phyloP scores from a whole-genome alignment of 2,888 invertebrate species.

The Prionchulus punctatus region DNA sequence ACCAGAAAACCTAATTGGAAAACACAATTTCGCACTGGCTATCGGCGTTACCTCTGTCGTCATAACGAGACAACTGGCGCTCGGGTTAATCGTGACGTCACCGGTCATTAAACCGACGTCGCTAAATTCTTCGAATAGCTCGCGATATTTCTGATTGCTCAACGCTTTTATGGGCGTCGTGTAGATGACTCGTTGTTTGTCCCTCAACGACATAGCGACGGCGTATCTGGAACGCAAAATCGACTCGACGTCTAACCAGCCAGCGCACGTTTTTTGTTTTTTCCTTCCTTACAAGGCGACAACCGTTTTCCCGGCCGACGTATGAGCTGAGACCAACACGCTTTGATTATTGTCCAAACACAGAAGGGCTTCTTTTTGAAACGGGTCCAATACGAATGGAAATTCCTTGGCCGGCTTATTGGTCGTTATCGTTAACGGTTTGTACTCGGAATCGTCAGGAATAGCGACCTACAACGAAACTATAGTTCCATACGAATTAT shows the following conservation, averaged over 20 bases:
- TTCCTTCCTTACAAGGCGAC: conserved; percentile 78
- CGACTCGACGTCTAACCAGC: neutral
- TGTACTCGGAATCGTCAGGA: conserved; percentile 67
- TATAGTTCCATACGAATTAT: neutral
- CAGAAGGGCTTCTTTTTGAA: conserved; percentile 85
- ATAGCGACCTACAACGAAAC: conserved; percentile 46
- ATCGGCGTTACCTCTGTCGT: conserved; percentile 66
- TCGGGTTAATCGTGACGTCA: conserved; percentile 96
- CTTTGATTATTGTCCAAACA: conserved; percentile 97
- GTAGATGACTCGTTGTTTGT: conserved; percentile 94
- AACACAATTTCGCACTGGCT: no score
- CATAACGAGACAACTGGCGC: conserved; percentile 95
- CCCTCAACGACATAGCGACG: conserved; percentile 76
- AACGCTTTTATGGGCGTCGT: conserved; percentile 98
- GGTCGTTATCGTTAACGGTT: conserved; percentile 42
- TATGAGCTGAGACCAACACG: conserved; percentile 94
- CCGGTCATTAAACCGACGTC: conserved; percentile 97
- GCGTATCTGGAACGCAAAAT: conserved; percentile 55
- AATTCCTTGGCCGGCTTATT: conserved; percentile 74
- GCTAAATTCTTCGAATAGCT: conserved; percentile 82
- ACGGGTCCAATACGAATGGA: conserved; percentile 84
- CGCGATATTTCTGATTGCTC: conserved; percentile 96
- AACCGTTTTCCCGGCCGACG: conserved; percentile 97
- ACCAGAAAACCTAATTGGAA: no score
- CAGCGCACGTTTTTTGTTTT: neutral